A percentile compares a stretch with the other conserved stretches of the same genome.
Evolutionary conservation across 23 tunicate species (phyloP).

Genomic region (Ascidia mentula): DNA sequence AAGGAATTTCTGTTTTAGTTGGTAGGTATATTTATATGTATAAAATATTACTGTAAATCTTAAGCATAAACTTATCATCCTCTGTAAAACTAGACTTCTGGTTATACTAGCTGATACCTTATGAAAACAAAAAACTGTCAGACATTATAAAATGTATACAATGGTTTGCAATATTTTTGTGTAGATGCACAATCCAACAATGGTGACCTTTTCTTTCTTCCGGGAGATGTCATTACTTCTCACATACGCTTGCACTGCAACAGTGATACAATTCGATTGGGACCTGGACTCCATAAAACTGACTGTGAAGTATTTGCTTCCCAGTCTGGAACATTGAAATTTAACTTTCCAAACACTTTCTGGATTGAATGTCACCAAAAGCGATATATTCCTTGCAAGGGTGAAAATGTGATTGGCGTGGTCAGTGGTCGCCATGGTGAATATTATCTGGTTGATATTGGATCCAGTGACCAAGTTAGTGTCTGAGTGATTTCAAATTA

Average conservation of each 20-base stretch:
- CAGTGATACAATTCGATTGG: conserved; percentile 36
- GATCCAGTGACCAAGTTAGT: conserved; percentile 63
- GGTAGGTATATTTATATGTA: too few relatives aligned
- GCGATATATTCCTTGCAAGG: conserved; percentile 69
- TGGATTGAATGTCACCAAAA: conserved; percentile 84
- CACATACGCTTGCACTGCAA: neutral
- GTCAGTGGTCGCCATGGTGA: conserved; percentile 70
- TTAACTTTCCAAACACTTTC: conserved; percentile 47
- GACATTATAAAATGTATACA: too few relatives aligned
- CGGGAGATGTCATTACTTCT: conserved; percentile 5
- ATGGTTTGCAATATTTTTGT: too few relatives aligned
- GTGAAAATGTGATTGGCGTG: conserved; percentile 85
- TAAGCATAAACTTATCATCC: too few relatives aligned
- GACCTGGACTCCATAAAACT: conserved; percentile 60
- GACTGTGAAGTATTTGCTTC: conserved; percentile 31
- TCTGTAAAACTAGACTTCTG: too few relatives aligned
- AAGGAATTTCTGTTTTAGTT: too few relatives aligned
- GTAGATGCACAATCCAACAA: neutral
- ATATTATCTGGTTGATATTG: conserved; percentile 71
- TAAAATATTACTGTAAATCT: too few relatives aligned
- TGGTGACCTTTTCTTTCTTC: neutral
- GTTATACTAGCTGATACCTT: too few relatives aligned
- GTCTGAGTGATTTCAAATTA: neutral
- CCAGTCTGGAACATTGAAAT: conserved; percentile 56
- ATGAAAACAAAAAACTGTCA: too few relatives aligned